These are phyloP conservation scores for Drosophila paranaensis DNA, from an alignment of 2,888 invertebrate species.

Conservation along the genomic window DNA sequence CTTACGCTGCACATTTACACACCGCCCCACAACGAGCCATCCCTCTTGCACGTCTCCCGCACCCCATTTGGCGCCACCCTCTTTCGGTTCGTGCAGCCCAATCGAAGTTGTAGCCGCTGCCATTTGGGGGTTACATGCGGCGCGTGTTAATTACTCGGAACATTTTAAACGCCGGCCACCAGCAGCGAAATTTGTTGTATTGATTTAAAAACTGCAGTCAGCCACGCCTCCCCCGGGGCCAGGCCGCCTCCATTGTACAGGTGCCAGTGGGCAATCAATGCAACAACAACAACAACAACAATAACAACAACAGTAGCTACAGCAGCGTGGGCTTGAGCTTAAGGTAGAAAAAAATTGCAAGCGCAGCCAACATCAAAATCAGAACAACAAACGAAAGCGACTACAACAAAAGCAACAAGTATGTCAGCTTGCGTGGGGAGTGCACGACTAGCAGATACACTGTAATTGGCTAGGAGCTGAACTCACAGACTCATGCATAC, in stretches of 20 bases:
- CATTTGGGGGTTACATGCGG: constrained; percentile 77
- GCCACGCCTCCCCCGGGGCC: neutral
- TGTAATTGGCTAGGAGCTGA: neutral
- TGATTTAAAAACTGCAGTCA: constrained; percentile 65
- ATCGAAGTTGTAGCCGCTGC: constrained; percentile 23
- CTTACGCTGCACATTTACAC: constrained; percentile 74
- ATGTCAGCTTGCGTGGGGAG: too few relatives aligned
- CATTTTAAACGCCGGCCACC: constrained; percentile 74
- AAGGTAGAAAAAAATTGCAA: constrained; percentile 49
- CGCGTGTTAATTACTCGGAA: constrained; percentile 79
- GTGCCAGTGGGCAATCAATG: constrained; percentile 64
- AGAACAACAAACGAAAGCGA: constrained; percentile 43
- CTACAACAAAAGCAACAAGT: constrained; percentile 33
- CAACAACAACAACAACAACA: constrained; percentile 1
- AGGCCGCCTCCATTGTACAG: constrained; percentile 24
- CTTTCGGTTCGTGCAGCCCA: neutral
- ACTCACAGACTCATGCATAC: neutral
- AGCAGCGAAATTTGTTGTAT: constrained; percentile 73
- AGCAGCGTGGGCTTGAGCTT: constrained; percentile 5
- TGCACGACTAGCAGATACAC: constrained; percentile 21
- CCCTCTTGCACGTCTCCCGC: neutral
- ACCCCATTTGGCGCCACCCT: neutral
- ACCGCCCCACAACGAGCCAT: neutral
- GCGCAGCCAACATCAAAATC: constrained; percentile 57
- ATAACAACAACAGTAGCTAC: neutral